phyloP scores from a whole-genome alignment of 1,140 invertebrate genomes.

The Drosophila tsacasi region DNA sequence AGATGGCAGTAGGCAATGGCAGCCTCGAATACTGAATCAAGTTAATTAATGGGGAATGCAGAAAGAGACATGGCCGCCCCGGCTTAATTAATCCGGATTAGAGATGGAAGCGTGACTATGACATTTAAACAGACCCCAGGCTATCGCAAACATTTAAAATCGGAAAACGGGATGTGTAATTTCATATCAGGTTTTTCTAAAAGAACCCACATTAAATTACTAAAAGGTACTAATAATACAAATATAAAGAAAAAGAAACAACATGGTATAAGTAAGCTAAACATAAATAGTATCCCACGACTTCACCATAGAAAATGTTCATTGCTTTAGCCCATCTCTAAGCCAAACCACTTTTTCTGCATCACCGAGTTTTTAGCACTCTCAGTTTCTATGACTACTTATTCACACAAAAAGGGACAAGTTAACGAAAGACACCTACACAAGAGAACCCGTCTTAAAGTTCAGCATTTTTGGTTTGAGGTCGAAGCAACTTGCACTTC shows the following conservation, averaged over 20 bases:
- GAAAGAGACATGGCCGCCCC: not conserved
- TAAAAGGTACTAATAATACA: not conserved
- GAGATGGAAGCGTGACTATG: slow-evolving; percentile 10
- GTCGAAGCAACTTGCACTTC: slow-evolving; percentile 46
- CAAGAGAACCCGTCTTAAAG: slow-evolving; percentile 43
- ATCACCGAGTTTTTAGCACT: slow-evolving; percentile 48
- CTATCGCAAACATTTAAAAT: not conserved
- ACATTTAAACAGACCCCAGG: not conserved
- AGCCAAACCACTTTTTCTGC: slow-evolving; percentile 26
- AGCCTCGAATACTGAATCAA: slow-evolving; percentile 55
- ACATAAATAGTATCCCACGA: no score
- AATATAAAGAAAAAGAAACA: not conserved
- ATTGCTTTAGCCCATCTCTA: slow-evolving; percentile 1
- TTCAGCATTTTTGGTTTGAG: slow-evolving; percentile 50
- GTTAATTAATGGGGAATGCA: slow-evolving; percentile 62
- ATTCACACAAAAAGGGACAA: slow-evolving; percentile 13
- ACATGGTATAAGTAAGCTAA: not conserved
- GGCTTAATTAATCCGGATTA: slow-evolving; percentile 24
- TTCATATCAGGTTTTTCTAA: not conserved
- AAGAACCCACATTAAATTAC: not conserved
- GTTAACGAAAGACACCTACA: slow-evolving; percentile 20
- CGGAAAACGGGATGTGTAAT: not conserved
- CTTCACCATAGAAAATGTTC: no score
- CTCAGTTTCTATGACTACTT: slow-evolving; percentile 61
- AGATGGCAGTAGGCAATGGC: slow-evolving; percentile 50